Evolutionary conservation across 1,140 invertebrate genomes (phyloP).

Genomic region (Bombus polaris): DNA sequence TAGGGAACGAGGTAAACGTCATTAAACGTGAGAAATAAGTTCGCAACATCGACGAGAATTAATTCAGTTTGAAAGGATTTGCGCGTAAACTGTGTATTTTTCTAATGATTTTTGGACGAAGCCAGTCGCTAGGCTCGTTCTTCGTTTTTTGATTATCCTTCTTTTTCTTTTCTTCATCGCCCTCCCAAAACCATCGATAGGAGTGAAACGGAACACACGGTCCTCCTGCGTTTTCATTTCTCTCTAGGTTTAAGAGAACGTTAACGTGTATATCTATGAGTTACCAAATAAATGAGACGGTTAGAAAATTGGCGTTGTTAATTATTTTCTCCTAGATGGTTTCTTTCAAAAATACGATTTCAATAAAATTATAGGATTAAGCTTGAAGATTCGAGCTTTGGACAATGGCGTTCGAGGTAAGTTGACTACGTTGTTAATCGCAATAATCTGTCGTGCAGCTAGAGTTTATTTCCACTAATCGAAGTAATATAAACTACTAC

Average conservation of each 20-base stretch:
- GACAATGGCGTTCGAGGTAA: too few species aligned
- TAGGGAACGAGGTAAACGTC: conserved; percentile 38
- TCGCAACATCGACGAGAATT: conserved; percentile 49
- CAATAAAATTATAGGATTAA: too few species aligned
- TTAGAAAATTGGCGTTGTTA: conserved; percentile 61
- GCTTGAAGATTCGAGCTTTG: too few species aligned
- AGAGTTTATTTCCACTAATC: too few species aligned
- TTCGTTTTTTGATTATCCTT: not conserved
- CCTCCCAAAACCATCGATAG: not conserved
- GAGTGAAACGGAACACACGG: conserved; percentile 43
- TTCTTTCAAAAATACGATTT: too few species aligned
- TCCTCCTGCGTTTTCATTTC: conserved; percentile 67
- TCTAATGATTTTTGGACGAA: conserved; percentile 77
- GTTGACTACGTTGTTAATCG: too few species aligned
- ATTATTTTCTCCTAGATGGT: not conserved
- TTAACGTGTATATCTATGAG: conserved; percentile 76
- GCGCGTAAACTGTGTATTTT: conserved; percentile 79
- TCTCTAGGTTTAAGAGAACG: conserved; percentile 73
- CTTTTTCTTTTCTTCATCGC: not conserved
- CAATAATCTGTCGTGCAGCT: too few species aligned
- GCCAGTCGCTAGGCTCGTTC: conserved; percentile 38
- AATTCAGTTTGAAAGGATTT: conserved; percentile 52
- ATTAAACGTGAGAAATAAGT: conserved; percentile 55
- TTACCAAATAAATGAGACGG: conserved; percentile 80
- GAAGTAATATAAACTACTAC: too few species aligned